Evolutionary conservation across 1,140 invertebrate species (phyloP).

Genomic region (Bombus terrestris): DNA sequence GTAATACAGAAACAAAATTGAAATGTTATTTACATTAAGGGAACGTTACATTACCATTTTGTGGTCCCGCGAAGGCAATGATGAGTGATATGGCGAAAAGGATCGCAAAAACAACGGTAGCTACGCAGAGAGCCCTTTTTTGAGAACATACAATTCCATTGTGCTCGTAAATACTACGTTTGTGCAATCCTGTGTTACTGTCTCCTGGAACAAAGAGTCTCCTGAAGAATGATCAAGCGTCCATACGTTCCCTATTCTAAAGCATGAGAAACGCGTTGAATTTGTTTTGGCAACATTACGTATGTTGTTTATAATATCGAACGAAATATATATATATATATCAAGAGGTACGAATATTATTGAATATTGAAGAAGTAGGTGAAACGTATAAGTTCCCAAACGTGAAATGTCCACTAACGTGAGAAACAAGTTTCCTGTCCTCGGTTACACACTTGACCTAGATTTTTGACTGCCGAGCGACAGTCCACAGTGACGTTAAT

Average conservation of each 20-base stretch:
- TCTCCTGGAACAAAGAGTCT: conserved; percentile 84
- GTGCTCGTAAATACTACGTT: conserved; percentile 89
- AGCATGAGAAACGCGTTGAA: background rate
- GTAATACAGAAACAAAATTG: background rate
- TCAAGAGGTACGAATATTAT: background rate
- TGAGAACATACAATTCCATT: conserved; percentile 93
- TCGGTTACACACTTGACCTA: conserved; percentile 73
- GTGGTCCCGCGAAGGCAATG: conserved; percentile 94
- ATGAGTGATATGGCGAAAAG: conserved; percentile 92
- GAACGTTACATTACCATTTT: conserved; percentile 83
- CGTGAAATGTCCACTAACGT: conserved; percentile 20
- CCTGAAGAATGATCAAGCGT: conserved; percentile 27
- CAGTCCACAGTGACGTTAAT: conserved; percentile 51
- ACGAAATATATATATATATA: background rate
- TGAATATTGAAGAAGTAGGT: background rate
- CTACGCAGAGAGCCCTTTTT: conserved; percentile 91
- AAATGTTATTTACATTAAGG: background rate
- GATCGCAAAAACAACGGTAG: conserved; percentile 89
- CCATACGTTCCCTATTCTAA: background rate
- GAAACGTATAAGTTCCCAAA: background rate
- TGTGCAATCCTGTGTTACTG: conserved; percentile 86
- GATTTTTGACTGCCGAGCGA: conserved; percentile 63
- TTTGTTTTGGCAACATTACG: background rate
- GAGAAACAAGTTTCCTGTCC: conserved; percentile 66
- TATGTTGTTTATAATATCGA: too few species aligned